Conservation (phyloP, 2,888 invertebrate species). For the Agriopis marginaria region DNA sequence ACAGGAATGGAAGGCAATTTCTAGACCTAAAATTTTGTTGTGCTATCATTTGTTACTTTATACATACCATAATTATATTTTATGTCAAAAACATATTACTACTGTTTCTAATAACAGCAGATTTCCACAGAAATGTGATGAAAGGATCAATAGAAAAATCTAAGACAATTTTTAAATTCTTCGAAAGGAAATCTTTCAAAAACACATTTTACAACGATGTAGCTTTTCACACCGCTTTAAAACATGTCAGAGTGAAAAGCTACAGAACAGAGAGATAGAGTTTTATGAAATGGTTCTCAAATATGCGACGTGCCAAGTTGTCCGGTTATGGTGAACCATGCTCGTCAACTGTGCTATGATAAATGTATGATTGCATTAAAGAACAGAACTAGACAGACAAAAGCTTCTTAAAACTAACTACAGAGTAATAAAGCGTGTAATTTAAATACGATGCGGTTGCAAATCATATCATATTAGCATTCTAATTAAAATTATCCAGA, state of each 20-base stretch:
- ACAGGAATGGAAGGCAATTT: no score
- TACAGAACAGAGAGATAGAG: neutral
- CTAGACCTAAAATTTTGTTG: no score
- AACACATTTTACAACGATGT: constrained; percentile 5
- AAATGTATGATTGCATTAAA: constrained; percentile 44
- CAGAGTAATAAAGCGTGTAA: constrained; percentile 41
- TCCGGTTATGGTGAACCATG: constrained; percentile 16
- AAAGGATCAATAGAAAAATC: constrained; percentile 1
- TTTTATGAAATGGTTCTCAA: constrained; percentile 1
- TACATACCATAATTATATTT: neutral
- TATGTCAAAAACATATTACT: neutral
- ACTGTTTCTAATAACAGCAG: neutral
- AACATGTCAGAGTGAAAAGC: neutral
- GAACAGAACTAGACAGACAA: constrained; percentile 66
- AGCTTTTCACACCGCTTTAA: neutral
- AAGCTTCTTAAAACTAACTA: constrained; percentile 63
- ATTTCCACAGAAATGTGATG: constrained; percentile 9
- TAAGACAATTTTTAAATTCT: neutral
- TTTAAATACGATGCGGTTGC: constrained; percentile 39
- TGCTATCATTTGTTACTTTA: neutral
- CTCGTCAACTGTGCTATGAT: constrained; percentile 26
- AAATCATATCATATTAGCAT: neutral
- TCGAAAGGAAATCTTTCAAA: constrained; percentile 28
- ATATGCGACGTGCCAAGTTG: neutral
- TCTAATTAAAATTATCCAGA: neutral